Conservation (phyloP, 2,888 invertebrate species). For the Petrophora chlorosata region DNA sequence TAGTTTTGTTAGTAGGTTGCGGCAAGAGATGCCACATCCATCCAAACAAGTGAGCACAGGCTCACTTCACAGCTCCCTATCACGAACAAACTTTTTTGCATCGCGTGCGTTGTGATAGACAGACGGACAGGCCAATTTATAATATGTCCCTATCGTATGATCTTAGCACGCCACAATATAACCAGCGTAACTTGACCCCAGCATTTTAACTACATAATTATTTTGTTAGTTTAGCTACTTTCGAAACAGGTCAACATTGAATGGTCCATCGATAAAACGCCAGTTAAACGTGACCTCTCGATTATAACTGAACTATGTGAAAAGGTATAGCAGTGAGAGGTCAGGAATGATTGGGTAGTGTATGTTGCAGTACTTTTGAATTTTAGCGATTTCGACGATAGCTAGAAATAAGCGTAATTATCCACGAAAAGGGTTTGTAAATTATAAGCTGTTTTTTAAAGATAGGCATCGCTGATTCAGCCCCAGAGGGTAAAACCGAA, state of each 20-base stretch:
- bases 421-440: constrained; percentile 20
- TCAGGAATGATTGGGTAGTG: neutral
- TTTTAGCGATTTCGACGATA: constrained; percentile 23
- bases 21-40: constrained; percentile 6
- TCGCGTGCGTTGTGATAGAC: constrained; percentile 80
- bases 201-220: neutral
- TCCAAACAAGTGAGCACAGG: neutral
- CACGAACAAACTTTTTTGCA: constrained; percentile 69
- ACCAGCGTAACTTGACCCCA: constrained; percentile 41
- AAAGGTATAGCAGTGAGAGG: neutral
- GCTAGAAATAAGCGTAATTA: constrained; percentile 24
- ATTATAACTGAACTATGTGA: neutral
- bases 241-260: neutral
- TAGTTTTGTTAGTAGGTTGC: neutral
- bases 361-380: constrained; percentile 6
- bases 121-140: constrained; percentile 81
- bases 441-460: constrained; percentile 8
- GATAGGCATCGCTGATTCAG: constrained; percentile 17
- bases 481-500: constrained; percentile 3
- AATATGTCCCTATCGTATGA: constrained; percentile 78
- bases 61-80: constrained; percentile 15
- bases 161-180: constrained; percentile 44
- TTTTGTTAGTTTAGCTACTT: neutral
- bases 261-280: neutral
- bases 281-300: constrained; percentile 8